These are phyloP conservation scores for Spea multiplicata DNA, from an alignment of 2,113 vertebrate genomes.

Conservation along the genomic window DNA sequence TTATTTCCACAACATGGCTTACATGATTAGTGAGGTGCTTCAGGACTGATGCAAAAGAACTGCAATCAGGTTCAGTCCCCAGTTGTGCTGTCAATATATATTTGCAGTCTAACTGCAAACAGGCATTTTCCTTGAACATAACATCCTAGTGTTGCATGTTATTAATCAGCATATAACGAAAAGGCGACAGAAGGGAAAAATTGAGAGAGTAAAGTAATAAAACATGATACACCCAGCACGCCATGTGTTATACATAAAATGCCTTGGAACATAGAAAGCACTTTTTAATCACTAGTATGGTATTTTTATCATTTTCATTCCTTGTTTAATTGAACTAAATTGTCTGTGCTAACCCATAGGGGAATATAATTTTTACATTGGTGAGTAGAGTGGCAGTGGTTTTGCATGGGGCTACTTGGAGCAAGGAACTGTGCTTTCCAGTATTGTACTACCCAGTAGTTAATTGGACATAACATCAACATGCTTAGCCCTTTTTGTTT, in stretches of 20 bases:
- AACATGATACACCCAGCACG: constrained; percentile 10
- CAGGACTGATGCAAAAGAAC: not conserved
- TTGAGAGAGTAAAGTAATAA: constrained; percentile 1
- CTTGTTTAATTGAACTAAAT: not conserved
- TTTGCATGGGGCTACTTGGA: not conserved
- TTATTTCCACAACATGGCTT: not conserved
- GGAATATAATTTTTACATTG: not conserved
- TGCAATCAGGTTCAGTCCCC: not conserved
- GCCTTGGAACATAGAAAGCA: not conserved
- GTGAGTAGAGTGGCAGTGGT: not conserved
- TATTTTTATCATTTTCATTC: not conserved
- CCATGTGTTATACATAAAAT: constrained; percentile 15
- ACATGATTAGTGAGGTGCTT: constrained; percentile 19
- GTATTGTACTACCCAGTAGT: too few relatives aligned
- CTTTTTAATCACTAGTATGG: not conserved
- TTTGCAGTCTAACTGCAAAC: not conserved
- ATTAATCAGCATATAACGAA: constrained; percentile 1
- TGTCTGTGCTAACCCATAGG: not conserved
- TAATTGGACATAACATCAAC: too few relatives aligned
- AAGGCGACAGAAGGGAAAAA: not conserved
- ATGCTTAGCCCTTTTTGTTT: too few relatives aligned
- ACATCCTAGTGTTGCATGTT: not conserved
- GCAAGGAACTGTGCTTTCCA: too few relatives aligned
- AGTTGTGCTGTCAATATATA: not conserved
- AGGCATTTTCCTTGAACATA: not conserved